Percentiles rank a stretch among this genome's conserved stretches.
These are phyloP conservation scores for Salvelinus alpinus DNA, from an alignment of 2,113 vertebrate genomes.

Conservation along the genomic window DNA sequence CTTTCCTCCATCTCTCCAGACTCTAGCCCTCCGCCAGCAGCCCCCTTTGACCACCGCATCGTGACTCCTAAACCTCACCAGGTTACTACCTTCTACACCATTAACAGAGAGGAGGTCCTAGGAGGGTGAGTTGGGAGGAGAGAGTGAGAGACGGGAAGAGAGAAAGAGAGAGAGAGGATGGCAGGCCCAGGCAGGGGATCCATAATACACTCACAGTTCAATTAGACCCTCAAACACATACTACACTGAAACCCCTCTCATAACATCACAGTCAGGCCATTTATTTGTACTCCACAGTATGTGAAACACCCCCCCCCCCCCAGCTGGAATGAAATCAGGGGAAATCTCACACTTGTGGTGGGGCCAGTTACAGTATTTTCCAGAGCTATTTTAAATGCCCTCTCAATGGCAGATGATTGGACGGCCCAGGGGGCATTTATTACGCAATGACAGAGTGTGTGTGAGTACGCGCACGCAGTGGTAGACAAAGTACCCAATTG, in stretches of 20 bases:
- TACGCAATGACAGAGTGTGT: no score
- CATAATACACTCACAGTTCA: background rate
- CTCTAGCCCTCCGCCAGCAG: conserved; percentile 74
- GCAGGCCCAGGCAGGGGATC: background rate
- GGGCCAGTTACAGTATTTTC: conserved; percentile 32
- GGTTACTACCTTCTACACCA: conserved; percentile 81
- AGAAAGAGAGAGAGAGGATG: background rate
- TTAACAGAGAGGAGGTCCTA: conserved; percentile 85
- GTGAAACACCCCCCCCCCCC: conserved; percentile 11
- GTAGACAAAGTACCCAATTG: no score
- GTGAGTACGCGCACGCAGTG: no score
- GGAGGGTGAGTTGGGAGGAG: conserved; percentile 84
- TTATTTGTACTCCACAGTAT: conserved; percentile 43
- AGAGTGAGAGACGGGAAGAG: background rate
- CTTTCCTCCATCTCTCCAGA: conserved; percentile 65
- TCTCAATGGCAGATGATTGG: conserved; percentile 28
- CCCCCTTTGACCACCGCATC: conserved; percentile 91
- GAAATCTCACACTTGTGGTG: conserved; percentile 23
- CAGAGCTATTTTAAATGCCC: conserved; percentile 29
- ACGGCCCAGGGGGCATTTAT: no score
- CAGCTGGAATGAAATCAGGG: conserved; percentile 33
- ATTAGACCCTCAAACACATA: background rate
- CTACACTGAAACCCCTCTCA: background rate
- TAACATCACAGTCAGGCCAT: conserved; percentile 18
- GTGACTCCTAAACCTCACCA: conserved; percentile 85